These are phyloP conservation scores for Xerus inauris DNA, from an alignment of 2,113 vertebrate genomes.

Conservation along the genomic window DNA sequence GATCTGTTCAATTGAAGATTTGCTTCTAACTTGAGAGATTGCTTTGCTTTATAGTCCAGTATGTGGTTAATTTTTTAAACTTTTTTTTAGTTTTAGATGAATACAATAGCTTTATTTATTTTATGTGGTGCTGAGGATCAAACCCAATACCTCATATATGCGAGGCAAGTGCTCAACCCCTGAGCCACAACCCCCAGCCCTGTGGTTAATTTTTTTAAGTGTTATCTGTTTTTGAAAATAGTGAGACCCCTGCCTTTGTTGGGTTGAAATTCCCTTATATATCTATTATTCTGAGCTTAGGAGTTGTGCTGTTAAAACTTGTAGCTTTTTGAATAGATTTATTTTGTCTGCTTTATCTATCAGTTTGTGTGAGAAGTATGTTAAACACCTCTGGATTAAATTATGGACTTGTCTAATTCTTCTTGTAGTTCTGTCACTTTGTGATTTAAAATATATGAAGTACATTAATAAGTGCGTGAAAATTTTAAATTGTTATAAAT, in stretches of 20 bases:
- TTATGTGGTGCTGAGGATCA: too few relatives aligned
- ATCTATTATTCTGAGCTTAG: neutral
- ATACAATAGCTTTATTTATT: too few relatives aligned
- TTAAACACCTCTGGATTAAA: neutral
- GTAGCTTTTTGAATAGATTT: neutral
- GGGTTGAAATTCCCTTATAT: neutral
- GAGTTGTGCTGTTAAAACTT: neutral
- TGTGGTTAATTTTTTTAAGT: too few relatives aligned
- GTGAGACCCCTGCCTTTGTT: neutral
- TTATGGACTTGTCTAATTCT: conserved; percentile 37
- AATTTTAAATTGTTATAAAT: conserved; percentile 40
- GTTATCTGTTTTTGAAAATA: conserved; percentile 24
- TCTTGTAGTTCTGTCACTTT: conserved; percentile 21
- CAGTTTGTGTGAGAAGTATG: neutral
- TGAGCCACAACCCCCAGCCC: too few relatives aligned
- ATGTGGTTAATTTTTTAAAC: too few relatives aligned
- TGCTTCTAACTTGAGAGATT: neutral
- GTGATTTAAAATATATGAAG: conserved; percentile 51
- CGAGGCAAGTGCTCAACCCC: too few relatives aligned
- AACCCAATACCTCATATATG: too few relatives aligned
- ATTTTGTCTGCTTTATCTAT: neutral
- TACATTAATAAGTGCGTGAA: conserved; percentile 15
- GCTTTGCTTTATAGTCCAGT: neutral
- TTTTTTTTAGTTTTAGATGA: too few relatives aligned
- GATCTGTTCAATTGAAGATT: neutral